Evolutionary conservation across 2,113 vertebrate species (phyloP), one percentile per base, ranked within the genome.

Genomic region (Micronisus gabar): DNA sequence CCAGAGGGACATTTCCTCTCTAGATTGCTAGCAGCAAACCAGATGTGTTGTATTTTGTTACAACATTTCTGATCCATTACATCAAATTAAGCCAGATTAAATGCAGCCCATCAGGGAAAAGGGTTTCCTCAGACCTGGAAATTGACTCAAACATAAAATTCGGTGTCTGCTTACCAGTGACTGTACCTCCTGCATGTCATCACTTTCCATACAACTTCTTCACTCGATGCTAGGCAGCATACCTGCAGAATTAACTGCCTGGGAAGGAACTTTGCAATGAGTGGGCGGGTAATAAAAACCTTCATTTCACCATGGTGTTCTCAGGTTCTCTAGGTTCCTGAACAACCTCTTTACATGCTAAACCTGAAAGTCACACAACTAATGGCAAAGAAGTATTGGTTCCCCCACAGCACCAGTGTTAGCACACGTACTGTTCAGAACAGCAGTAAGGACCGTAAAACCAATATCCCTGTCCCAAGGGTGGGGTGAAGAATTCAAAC

Each of bases 31-130:
- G 68, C 27, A 92, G 63, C 53, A 81, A 95, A 81, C 59, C 82
- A 81, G 61, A 81, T 58, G 30, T 65, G 52, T 48, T 92, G 10
- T 84, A 87, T 93, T 90, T 68, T 85, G 20, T 81, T 96, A 81
- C 27, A 93, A 76, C 27, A 81, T 78, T 94, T 87, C 68, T 87
- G 53, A 92, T 83, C 27, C 43, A 90, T 90, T 92, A 78, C 36
- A 90, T 56, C 55, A 85, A 93, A 92, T 92, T 74, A 70, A 36
- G 50, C n/a, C 45, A 92, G 55, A 95, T 71, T 92, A 84, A 91
- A 91, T n/a, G 38, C 43, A 89, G 38, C 22, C 56, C 40, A 14
- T 32, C n/a, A 76, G 48, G 48, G 41, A 79, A 74, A 41, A 76
- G n/a, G 3, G 36, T 48, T 62, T 74, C 50, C 79, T 83, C 58